Evolutionary conservation across 2,888 invertebrate species (phyloP).

Genomic region (Seira musarum): DNA sequence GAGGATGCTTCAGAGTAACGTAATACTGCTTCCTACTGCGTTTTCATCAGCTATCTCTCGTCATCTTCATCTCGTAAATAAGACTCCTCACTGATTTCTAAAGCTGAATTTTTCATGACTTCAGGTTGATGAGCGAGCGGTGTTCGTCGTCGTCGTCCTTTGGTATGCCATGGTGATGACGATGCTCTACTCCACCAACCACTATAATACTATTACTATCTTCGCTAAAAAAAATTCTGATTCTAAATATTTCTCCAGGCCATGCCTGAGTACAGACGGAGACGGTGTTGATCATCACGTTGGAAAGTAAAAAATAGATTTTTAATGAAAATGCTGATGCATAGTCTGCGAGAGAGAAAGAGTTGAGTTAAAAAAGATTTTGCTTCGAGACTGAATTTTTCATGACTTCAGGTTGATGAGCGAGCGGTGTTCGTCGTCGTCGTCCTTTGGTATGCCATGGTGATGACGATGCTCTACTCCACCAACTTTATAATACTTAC

Average conservation of each 20-base stretch:
- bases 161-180: no score
- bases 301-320: background rate
- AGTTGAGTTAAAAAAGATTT: constrained; percentile 27
- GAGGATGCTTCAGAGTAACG: constrained; percentile 30
- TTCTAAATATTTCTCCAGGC: constrained; percentile 55
- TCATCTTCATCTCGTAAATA: constrained; percentile 25
- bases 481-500: background rate
- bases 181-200: background rate
- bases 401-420: background rate
- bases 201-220: background rate
- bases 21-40: constrained; percentile 48
- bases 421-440: no score
- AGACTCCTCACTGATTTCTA: constrained; percentile 47
- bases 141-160: no score
- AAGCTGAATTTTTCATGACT: background rate
- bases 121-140: no score
- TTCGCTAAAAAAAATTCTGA: constrained; percentile 21
- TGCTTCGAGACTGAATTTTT: constrained; percentile 30
- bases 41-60: constrained; percentile 47
- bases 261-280: constrained; percentile 28
- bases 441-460: no score
- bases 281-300: background rate
- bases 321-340: background rate
- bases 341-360: constrained; percentile 21
- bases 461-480: no score